Percentiles rank a stretch among this genome's conserved stretches.
Conservation (phyloP, 1,140 invertebrate species). For the Camponotus vicinus region DNA sequence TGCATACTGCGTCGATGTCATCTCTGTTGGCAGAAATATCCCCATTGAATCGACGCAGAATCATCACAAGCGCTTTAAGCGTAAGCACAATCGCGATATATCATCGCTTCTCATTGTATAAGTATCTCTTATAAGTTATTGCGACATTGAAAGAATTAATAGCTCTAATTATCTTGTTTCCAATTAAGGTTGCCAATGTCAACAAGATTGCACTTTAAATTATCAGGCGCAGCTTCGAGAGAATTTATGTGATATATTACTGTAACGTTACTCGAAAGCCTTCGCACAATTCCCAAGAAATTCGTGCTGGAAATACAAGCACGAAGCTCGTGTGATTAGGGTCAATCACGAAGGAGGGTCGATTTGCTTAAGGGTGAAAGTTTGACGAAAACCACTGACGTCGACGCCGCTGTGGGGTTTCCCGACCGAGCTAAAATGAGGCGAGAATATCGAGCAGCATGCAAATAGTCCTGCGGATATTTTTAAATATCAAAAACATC, state of each 20-base stretch:
- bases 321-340: background rate
- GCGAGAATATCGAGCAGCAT: constrained; percentile 68
- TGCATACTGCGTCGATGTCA: background rate
- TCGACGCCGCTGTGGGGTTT: constrained; percentile 75
- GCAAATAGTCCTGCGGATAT: constrained; percentile 73
- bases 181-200: background rate
- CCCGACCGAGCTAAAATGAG: constrained; percentile 62
- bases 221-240: background rate
- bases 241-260: background rate
- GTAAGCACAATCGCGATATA: background rate
- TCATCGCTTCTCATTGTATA: background rate
- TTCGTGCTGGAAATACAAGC: background rate
- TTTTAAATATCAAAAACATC: constrained; percentile 77
- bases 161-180: background rate
- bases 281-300: background rate
- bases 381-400: constrained; percentile 26
- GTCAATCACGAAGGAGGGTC: background rate
- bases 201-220: background rate
- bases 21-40: background rate
- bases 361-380: constrained; percentile 34
- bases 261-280: background rate
- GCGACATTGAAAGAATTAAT: constrained; percentile 11
- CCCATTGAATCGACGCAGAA: background rate
- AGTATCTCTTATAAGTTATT: background rate
- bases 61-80: background rate